Evolutionary conservation across 2,113 vertebrate species (phyloP).

Genomic region (Cricetomys ansorgei): DNA sequence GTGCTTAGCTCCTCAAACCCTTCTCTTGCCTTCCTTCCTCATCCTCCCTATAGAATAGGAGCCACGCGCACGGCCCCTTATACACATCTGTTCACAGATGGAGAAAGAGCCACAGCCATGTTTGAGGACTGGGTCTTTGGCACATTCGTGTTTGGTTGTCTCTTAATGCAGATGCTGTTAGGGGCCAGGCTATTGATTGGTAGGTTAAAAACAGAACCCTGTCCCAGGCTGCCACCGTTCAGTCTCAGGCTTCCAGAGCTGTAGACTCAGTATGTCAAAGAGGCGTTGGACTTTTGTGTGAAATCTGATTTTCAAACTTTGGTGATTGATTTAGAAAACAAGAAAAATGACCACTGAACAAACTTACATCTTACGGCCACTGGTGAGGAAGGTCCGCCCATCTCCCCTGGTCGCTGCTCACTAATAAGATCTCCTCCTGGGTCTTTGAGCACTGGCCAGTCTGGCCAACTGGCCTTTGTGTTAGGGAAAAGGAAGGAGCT

Average conservation of each 20-base stretch:
- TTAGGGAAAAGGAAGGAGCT: background rate
- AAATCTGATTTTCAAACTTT: conserved; percentile 29
- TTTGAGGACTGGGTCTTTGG: background rate
- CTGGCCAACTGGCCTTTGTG: background rate
- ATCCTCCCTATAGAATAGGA: background rate
- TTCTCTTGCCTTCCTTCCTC: background rate
- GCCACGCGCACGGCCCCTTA: background rate
- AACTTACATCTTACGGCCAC: background rate
- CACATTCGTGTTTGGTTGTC: background rate
- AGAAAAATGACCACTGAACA: background rate
- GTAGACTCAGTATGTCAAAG: background rate
- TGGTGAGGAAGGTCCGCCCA: background rate
- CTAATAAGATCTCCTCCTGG: background rate
- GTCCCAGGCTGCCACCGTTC: background rate
- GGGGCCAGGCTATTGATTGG: background rate
- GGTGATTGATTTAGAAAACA: conserved; percentile 22
- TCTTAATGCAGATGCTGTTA: background rate
- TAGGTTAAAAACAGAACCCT: background rate
- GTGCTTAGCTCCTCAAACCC: background rate
- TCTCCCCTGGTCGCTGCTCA: background rate
- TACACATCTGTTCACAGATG: background rate
- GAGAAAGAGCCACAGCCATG: background rate
- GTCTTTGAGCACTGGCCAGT: background rate
- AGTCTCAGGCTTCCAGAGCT: accelerated
- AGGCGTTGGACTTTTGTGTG: background rate